A percentile compares a stretch with the other conserved stretches of the same genome.
Evolutionary conservation across 2,113 vertebrate genomes (phyloP).

Genomic region (Melanostigma gelatinosum): DNA sequence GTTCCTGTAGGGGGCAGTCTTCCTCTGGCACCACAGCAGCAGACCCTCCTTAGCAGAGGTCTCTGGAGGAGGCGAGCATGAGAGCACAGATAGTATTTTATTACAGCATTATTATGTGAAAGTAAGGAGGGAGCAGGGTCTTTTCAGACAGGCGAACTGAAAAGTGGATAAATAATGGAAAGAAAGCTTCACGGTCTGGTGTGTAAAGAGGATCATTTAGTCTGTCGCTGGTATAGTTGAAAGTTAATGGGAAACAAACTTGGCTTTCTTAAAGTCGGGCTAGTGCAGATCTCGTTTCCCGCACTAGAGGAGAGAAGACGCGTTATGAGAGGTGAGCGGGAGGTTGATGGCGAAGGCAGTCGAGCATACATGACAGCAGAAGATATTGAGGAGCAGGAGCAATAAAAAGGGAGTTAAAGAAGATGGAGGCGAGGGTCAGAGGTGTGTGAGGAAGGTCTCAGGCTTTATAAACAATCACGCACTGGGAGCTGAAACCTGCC

Average conservation of each 20-base stretch:
- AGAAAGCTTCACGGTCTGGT: background rate
- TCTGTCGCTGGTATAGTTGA: background rate
- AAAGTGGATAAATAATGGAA: background rate
- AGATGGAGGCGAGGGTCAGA: slow-evolving; percentile 17
- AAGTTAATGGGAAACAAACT: background rate
- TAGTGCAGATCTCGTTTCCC: background rate
- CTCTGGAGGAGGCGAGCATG: slow-evolving; percentile 76
- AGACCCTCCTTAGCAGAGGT: slow-evolving; percentile 94
- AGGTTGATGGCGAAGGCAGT: slow-evolving; percentile 4
- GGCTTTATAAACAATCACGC: slow-evolving; percentile 26
- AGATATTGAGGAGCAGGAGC: slow-evolving; percentile 24
- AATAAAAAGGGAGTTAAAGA: slow-evolving; percentile 51
- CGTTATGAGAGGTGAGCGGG: background rate
- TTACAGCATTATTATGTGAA: background rate
- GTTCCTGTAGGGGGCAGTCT: slow-evolving; percentile 93
- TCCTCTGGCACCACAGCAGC: slow-evolving; percentile 94
- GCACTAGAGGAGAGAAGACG: slow-evolving; percentile 9
- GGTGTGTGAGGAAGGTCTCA: slow-evolving; percentile 2
- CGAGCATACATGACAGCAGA: slow-evolving; percentile 6
- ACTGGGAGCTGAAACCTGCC: background rate
- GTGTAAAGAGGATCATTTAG: background rate
- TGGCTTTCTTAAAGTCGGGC: background rate
- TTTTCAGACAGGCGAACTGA: background rate
- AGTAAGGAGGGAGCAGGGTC: background rate
- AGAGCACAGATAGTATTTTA: background rate